phyloP scores from a whole-genome alignment of 2,888 invertebrate genomes.

The Eilema griseolum region DNA sequence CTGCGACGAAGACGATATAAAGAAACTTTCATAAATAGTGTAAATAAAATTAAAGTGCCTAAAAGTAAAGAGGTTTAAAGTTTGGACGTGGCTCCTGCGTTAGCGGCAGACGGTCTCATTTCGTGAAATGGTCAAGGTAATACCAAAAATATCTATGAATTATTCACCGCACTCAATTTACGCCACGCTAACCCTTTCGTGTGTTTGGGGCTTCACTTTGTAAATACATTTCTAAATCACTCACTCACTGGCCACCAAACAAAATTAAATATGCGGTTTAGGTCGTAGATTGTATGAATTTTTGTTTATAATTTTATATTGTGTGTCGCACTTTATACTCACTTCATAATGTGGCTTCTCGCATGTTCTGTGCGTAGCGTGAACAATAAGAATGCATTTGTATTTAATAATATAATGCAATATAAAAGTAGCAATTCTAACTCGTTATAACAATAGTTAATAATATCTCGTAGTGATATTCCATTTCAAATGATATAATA shows the following conservation, averaged over 20 bases:
- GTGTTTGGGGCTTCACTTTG: constrained; percentile 80
- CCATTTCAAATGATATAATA: not conserved
- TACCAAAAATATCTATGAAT: constrained; percentile 74
- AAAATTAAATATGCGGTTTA: constrained; percentile 66
- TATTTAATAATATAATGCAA: constrained; percentile 8
- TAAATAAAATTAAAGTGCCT: constrained; percentile 71
- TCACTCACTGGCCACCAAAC: constrained; percentile 66
- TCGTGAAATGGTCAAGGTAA: constrained; percentile 87
- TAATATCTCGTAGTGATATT: not conserved
- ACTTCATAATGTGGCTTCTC: constrained; percentile 44
- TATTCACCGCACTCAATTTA: constrained; percentile 78
- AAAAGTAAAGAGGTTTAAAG: constrained; percentile 63
- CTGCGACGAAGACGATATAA: constrained; percentile 75
- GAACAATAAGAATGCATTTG: constrained; percentile 26
- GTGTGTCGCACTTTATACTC: constrained; percentile 60
- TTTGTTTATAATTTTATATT: constrained; percentile 65
- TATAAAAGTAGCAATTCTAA: not conserved
- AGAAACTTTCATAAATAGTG: constrained; percentile 70
- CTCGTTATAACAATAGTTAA: not conserved
- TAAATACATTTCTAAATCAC: constrained; percentile 81
- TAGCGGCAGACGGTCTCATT: constrained; percentile 73
- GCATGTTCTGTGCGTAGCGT: constrained; percentile 38
- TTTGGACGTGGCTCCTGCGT: constrained; percentile 65
- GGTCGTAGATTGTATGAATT: constrained; percentile 62
- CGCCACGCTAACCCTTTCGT: constrained; percentile 81